Percentiles rank a stretch among this genome's conserved stretches.
Evolutionary conservation across 2,888 invertebrate species (phyloP).

Genomic region (Gari tellinella): DNA sequence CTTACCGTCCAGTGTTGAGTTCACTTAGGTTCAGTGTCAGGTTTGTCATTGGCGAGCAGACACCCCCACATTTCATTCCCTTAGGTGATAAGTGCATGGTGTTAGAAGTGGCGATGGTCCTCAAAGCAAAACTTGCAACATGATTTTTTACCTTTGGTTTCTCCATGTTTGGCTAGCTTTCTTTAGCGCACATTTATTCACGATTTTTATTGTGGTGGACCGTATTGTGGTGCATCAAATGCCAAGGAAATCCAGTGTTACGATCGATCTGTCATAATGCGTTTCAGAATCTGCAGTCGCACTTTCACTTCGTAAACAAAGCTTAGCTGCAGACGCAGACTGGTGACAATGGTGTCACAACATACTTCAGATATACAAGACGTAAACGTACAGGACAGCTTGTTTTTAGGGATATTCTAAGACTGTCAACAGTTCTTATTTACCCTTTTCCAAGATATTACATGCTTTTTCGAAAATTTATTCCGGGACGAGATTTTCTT

Average conservation of each 20-base stretch:
- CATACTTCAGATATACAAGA: too few species aligned
- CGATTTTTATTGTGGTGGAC: too few species aligned
- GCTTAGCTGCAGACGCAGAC: too few species aligned
- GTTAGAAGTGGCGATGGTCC: conserved; percentile 67
- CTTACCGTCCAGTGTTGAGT: conserved; percentile 78
- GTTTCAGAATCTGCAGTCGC: too few species aligned
- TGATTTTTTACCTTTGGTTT: conserved; percentile 14
- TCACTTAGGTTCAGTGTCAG: conserved; percentile 77
- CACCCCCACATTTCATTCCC: conserved; percentile 33
- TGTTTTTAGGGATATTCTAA: neutral
- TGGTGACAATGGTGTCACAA: too few species aligned
- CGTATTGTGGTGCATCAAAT: too few species aligned
- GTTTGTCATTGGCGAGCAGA: conserved; percentile 76
- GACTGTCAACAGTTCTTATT: conserved; percentile 27
- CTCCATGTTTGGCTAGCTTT: conserved; percentile 6
- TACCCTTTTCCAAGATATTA: conserved; percentile 17
- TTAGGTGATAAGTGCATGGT: conserved; percentile 55
- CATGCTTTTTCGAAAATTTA: conserved; percentile 32
- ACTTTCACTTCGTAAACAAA: too few species aligned
- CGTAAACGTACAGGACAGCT: too few species aligned
- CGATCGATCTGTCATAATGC: too few species aligned
- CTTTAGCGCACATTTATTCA: too few species aligned
- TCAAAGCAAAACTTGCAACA: conserved; percentile 57
- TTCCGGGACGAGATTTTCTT: conserved; percentile 3
- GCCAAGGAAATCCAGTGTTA: too few species aligned